Percentiles rank a stretch among this genome's conserved stretches.
phyloP scores from a whole-genome alignment of 2,113 vertebrate species.

The Cromileptes altivelis region DNA sequence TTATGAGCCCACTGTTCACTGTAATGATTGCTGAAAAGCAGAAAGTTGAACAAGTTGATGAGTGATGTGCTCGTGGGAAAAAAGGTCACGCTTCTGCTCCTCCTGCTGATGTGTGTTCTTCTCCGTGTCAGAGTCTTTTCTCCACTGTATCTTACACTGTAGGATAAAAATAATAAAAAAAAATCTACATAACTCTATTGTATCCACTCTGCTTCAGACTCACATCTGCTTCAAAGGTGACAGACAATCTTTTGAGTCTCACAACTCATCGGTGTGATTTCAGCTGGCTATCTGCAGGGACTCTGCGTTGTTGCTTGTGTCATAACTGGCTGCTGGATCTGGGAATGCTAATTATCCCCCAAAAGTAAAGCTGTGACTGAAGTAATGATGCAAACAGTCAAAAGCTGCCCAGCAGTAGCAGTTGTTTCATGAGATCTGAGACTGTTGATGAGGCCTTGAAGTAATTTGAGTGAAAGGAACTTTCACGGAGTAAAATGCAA shows the following conservation, averaged over 20 bases:
- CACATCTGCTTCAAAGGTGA: not conserved
- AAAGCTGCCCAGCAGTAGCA: not conserved
- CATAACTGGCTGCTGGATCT: not conserved
- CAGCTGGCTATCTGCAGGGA: not conserved
- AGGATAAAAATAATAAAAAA: not conserved
- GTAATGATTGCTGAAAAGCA: not conserved
- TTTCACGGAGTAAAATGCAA: not conserved
- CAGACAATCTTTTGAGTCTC: slow-evolving; percentile 8
- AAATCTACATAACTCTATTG: not conserved
- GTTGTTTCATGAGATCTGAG: slow-evolving; percentile 7
- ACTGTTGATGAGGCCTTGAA: not conserved
- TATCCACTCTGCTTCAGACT: not conserved
- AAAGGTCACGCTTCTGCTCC: slow-evolving; percentile 15
- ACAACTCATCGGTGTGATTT: slow-evolving; percentile 4
- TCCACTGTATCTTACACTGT: not conserved
- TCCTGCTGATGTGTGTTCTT: slow-evolving; percentile 4
- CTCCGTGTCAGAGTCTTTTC: not conserved
- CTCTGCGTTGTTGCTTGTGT: slow-evolving; percentile 1
- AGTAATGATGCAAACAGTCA: not conserved
- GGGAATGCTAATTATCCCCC: not conserved
- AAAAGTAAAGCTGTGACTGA: not conserved
- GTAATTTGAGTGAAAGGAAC: not conserved
- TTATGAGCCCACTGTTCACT: not conserved
- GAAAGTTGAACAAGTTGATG: not conserved
- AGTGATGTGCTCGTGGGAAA: not conserved